Evolutionary conservation across 2,888 invertebrate species (phyloP).

Genomic region (Eretmocerus hayati): DNA sequence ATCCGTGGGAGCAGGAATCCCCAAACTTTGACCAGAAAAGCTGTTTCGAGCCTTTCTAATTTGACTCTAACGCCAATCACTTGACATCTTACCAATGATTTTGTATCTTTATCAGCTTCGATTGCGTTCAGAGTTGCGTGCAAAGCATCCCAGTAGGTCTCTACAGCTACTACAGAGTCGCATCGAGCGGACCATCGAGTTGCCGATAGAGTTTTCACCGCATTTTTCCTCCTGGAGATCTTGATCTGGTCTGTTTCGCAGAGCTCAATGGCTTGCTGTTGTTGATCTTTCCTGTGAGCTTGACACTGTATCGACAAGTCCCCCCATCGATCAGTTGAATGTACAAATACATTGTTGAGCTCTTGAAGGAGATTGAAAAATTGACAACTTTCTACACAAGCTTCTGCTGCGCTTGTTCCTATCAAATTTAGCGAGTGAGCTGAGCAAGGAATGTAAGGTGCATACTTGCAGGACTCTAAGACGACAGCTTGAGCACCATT

Average conservation of each 20-base stretch:
- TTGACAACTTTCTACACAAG: background rate
- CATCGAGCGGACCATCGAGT: conserved; percentile 19
- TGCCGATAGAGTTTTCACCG: conserved; percentile 13
- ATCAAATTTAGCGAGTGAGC: conserved; percentile 30
- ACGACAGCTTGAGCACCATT: conserved; percentile 25
- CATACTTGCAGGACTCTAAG: conserved; percentile 21
- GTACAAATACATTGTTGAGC: conserved; percentile 27
- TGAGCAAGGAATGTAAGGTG: conserved; percentile 27
- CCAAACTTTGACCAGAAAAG: conserved; percentile 13
- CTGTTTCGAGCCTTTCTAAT: conserved; percentile 10
- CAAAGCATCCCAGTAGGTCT: conserved; percentile 9
- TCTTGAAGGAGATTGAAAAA: conserved; percentile 27
- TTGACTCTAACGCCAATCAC: conserved; percentile 8
- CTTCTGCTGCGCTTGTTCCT: conserved; percentile 26
- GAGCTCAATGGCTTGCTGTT: background rate
- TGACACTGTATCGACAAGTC: conserved; percentile 7
- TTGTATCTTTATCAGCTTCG: conserved; percentile 13
- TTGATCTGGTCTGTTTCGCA: background rate
- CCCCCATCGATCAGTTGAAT: conserved; percentile 27
- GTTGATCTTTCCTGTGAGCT: background rate
- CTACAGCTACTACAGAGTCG: conserved; percentile 17
- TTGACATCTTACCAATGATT: conserved; percentile 12
- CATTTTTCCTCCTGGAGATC: background rate
- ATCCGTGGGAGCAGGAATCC: conserved; percentile 14
- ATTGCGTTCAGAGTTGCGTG: conserved; percentile 8